Percentiles rank a stretch among this genome's conserved stretches.
These are phyloP conservation scores for Zaprionus ornatus DNA, from an alignment of 1,140 invertebrate genomes.

Conservation along the genomic window DNA sequence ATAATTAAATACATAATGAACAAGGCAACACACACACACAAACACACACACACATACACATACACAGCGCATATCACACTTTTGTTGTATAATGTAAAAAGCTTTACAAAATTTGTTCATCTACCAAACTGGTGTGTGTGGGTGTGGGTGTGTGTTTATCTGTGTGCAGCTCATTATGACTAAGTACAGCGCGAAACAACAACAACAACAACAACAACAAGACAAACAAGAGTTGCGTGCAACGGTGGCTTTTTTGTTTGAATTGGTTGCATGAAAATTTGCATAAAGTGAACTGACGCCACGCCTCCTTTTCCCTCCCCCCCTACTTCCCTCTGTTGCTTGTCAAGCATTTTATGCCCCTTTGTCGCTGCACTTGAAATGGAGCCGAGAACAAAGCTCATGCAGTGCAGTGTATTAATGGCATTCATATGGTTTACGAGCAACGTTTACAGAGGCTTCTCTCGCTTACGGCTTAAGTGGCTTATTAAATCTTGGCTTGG, in stretches of 20 bases:
- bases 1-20: conserved; percentile 81
- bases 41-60: not conserved
- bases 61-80: conserved; percentile 30
- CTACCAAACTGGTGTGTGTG: conserved; percentile 18
- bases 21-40: conserved; percentile 53
- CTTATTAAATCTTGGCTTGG: conserved; percentile 5
- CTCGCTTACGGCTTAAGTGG: not conserved
- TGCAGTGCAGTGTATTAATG: conserved; percentile 5
- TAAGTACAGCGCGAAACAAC: conserved; percentile 13
- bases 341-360: not conserved
- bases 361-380: conserved; percentile 24
- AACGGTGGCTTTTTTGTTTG: conserved; percentile 15
- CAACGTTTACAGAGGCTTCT: conserved; percentile 3
- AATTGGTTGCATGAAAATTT: conserved; percentile 34
- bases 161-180: conserved; percentile 47
- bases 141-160: conserved; percentile 9
- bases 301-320: not conserved
- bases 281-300: conserved; percentile 19
- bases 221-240: not conserved
- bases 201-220: conserved; percentile 13
- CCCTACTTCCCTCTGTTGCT: not conserved
- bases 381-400: conserved; percentile 4
- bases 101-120: conserved; percentile 42
- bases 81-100: conserved; percentile 40
- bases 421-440: conserved; percentile 11